A percentile compares a stretch with the other conserved stretches of the same genome.
These are phyloP conservation scores for Drosophila phalerata DNA, from an alignment of 2,888 invertebrate genomes.

Conservation along the genomic window DNA sequence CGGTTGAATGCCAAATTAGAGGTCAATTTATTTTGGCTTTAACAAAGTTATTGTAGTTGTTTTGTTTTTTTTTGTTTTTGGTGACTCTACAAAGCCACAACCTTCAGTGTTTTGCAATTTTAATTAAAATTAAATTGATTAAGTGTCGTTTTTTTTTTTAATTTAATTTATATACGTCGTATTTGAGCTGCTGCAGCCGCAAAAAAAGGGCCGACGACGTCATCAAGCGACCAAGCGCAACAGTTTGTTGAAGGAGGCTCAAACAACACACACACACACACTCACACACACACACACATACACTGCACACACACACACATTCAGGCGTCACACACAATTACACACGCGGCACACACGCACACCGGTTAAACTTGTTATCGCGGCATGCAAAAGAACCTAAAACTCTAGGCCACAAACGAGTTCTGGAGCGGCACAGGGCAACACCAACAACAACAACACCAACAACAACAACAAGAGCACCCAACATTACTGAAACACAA, in stretches of 20 bases:
- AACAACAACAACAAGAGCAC: slow-evolving; percentile 31
- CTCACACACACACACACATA: slow-evolving; percentile 23
- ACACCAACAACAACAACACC: slow-evolving; percentile 33
- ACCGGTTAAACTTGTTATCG: slow-evolving; percentile 81
- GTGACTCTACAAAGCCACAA: slow-evolving; percentile 15
- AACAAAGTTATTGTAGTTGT: neutral
- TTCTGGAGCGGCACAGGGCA: slow-evolving; percentile 75
- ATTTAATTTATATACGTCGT: slow-evolving; percentile 8
- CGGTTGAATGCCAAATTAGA: slow-evolving; percentile 43
- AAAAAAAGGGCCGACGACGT: slow-evolving; percentile 64
- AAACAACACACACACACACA: slow-evolving; percentile 33
- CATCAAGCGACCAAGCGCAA: slow-evolving; percentile 68
- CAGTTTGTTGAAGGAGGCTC: slow-evolving; percentile 79
- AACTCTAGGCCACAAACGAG: slow-evolving; percentile 78
- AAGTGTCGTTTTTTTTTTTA: slow-evolving; percentile 11
- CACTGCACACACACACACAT: slow-evolving; percentile 16
- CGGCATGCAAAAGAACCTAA: slow-evolving; percentile 75
- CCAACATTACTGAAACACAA: slow-evolving; percentile 44
- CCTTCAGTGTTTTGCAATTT: slow-evolving; percentile 46
- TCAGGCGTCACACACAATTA: slow-evolving; percentile 59
- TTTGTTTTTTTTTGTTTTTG: slow-evolving; percentile 2
- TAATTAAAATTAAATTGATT: slow-evolving; percentile 68
- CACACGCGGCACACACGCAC: slow-evolving; percentile 65
- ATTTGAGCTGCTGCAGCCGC: slow-evolving; percentile 36
- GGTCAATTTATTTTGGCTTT: slow-evolving; percentile 36